Conservation (phyloP, 2,113 vertebrate species). For the Tyto alba region DNA sequence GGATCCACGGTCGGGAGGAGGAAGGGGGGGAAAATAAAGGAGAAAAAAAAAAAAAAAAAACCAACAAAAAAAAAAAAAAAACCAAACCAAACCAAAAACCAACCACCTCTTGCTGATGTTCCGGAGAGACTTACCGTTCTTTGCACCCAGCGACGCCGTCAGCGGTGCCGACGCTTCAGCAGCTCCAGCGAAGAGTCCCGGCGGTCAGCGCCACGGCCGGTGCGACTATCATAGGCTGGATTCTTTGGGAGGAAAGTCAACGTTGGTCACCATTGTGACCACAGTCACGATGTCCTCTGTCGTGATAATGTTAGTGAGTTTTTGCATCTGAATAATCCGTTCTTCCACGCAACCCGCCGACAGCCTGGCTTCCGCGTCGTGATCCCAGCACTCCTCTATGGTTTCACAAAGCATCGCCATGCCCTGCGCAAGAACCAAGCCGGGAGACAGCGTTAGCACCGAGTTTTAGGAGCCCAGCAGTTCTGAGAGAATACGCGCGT, state of each 20-base stretch:
- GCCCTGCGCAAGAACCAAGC: conserved; percentile 73
- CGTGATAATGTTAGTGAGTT: conserved; percentile 87
- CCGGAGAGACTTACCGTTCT: conserved; percentile 55
- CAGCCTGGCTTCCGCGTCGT: conserved; percentile 93
- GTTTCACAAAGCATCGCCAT: conserved; percentile 95
- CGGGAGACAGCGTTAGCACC: accelerated
- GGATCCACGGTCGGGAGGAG: conserved; percentile 46
- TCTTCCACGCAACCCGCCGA: conserved; percentile 97
- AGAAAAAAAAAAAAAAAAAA: too few species aligned
- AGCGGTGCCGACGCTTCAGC: conserved; percentile 67
- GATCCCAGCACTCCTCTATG: conserved; percentile 99
- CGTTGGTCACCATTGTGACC: conserved; percentile 98
- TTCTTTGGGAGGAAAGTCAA: conserved; percentile 99
- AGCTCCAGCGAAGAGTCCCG: conserved; percentile 75
- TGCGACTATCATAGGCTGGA: conserved; percentile 94
- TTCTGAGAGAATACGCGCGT: too few species aligned
- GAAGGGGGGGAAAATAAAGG: neutral
- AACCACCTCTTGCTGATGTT: conserved; percentile 13
- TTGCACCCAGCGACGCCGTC: neutral
- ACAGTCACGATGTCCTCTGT: conserved; percentile 97
- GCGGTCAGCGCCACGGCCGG: conserved; percentile 56
- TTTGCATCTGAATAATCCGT: conserved; percentile 95
- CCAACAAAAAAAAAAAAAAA: too few species aligned
- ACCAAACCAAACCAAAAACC: too few species aligned
- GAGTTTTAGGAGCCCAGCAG: too few species aligned